These are phyloP conservation scores for Ursus arctos DNA, from an alignment of 2,113 vertebrate genomes.

Conservation along the genomic window DNA sequence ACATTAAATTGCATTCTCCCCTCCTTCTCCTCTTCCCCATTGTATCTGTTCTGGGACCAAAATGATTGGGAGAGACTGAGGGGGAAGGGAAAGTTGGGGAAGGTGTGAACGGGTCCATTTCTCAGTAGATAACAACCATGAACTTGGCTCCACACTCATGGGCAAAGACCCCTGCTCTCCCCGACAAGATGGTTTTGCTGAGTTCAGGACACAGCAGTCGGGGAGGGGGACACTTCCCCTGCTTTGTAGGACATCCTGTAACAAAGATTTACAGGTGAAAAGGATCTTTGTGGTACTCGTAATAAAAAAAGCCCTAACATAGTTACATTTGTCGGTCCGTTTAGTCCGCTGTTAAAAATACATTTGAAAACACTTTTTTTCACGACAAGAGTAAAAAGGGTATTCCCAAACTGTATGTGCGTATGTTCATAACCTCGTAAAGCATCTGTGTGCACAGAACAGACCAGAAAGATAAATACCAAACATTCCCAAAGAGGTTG, in stretches of 20 bases:
- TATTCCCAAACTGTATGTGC: neutral
- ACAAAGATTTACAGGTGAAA: neutral
- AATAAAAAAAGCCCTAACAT: neutral
- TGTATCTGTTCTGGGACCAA: neutral
- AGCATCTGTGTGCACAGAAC: neutral
- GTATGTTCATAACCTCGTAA: neutral
- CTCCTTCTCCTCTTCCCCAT: neutral
- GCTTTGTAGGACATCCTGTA: neutral
- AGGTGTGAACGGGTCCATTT: neutral
- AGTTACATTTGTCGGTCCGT: neutral
- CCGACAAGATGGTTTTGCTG: neutral
- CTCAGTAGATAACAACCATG: neutral
- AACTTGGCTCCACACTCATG: neutral
- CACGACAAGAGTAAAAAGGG: neutral
- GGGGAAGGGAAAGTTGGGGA: neutral
- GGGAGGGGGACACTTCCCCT: neutral
- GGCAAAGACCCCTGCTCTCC: neutral
- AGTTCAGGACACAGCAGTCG: neutral
- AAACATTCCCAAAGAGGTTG: neutral
- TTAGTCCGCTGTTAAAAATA: conserved; percentile 25
- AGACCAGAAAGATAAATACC: neutral
- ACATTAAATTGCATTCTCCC: neutral
- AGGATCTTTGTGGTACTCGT: neutral
- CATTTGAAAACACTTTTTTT: neutral
- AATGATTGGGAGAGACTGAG: neutral